Evolutionary conservation across 2,797 vertebrate species (phyloP), one percentile per base, ranked within the genome.

Genomic region (Anolis apletophallus): DNA sequence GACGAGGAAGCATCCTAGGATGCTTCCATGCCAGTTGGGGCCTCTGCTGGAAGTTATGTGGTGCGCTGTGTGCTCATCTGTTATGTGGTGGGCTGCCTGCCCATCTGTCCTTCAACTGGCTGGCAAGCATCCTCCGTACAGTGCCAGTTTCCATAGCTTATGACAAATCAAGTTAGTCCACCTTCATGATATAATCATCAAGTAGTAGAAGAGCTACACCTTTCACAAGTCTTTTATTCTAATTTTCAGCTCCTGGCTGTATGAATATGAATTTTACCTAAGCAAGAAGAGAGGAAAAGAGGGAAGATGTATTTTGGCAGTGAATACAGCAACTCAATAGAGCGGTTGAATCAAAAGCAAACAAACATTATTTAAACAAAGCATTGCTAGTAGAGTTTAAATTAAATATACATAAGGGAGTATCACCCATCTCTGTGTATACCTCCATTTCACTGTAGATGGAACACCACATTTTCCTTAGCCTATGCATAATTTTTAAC

Each of bases 241-340:
- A 88, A 94, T 94, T 89, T 93, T 94, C 94, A 92, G 26, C 89
- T 95, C 86, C 88, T 94, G 93, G 92, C 92, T 94, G 91, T 92
- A 93, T 82, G 67, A 88, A 90, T 94, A 94, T 87, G 90, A 87
- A 89, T 91, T 91, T 36, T 71, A 71, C 36, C 86, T 95, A 93
- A 95, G 94, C 94, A 95, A 96, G 94, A 92, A 89, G 86, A 64
- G 8, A 3, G 8, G 10, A 29, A 26, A 64, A 61, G 59, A 57
- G 92, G 91, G 90, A 84, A 92, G 88, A 87, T 92, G 85, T 90
- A 94, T 94, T 93, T 94, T 92, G 93, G 94, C 89, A 94, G 88
- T 83, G 91, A 91, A 93, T 90, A 89, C 91, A 88, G 91, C 59
- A 5, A 1, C 21, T 26, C 88, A 85, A 87, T 89, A 91, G 88